Evolutionary conservation across 2,888 invertebrate species (phyloP).

Genomic region (Argyra leucocephala): DNA sequence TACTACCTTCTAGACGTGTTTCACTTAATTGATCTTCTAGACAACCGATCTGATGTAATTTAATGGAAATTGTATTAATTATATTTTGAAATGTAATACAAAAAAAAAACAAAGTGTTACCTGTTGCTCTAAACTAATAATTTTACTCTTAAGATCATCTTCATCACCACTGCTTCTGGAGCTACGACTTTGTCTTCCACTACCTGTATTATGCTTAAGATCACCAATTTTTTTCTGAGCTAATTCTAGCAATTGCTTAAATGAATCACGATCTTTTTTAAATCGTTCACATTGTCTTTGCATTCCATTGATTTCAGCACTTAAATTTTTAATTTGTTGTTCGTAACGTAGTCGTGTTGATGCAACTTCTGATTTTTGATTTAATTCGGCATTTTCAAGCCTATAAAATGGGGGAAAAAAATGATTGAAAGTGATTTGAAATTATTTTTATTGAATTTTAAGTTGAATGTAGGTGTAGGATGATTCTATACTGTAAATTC

Average conservation of each 20-base stretch:
- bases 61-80: not conserved
- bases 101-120: constrained; percentile 28
- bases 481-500: not conserved
- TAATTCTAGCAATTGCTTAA: constrained; percentile 79
- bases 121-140: constrained; percentile 70
- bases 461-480: not conserved
- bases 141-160: constrained; percentile 57
- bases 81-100: not conserved
- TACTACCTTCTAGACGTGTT: constrained; percentile 68
- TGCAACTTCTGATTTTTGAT: constrained; percentile 66
- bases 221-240: constrained; percentile 77
- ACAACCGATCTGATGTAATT: constrained; percentile 49
- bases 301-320: constrained; percentile 71
- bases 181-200: constrained; percentile 50
- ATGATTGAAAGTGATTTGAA: too few species aligned
- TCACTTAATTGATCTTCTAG: constrained; percentile 84
- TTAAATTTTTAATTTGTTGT: constrained; percentile 68
- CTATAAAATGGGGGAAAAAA: constrained; percentile 30
- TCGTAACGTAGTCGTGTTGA: constrained; percentile 78
- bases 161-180: constrained; percentile 68
- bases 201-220: constrained; percentile 49
- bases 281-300: constrained; percentile 59
- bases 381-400: constrained; percentile 58
- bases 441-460: too few species aligned
- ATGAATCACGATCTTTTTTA: constrained; percentile 78